Conservation (phyloP, 2,113 vertebrate species). For the Alces alces region DNA sequence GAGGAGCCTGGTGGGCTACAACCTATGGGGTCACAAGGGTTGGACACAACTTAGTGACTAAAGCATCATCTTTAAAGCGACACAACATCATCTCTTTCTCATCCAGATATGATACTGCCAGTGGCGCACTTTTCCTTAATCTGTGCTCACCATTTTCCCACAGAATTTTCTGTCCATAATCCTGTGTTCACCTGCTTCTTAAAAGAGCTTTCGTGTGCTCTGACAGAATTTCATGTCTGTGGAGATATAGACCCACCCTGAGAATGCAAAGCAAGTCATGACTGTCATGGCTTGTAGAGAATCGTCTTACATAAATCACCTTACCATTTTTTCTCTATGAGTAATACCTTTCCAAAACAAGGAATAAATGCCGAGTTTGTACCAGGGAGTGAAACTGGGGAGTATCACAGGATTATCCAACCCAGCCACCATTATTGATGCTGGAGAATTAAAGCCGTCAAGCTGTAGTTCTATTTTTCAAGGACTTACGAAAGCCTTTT, state of each 20-base stretch:
- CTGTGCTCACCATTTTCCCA: neutral
- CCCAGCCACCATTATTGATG: conserved; percentile 18
- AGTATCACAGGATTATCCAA: neutral
- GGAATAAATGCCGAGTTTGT: neutral
- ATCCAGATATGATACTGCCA: neutral
- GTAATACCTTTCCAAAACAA: conserved; percentile 16
- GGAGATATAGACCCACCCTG: neutral
- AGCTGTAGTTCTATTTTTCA: conserved; percentile 52
- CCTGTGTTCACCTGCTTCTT: neutral
- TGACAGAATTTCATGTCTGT: neutral
- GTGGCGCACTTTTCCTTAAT: neutral
- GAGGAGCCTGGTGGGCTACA: neutral
- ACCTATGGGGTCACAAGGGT: neutral
- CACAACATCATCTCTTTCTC: neutral
- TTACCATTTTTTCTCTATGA: neutral
- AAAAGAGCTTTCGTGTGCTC: neutral
- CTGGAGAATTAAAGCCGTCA: conserved; percentile 40
- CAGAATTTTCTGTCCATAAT: neutral
- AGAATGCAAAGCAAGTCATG: neutral
- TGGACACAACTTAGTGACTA: neutral
- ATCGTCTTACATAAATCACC: conserved; percentile 22
- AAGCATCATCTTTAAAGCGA: neutral
- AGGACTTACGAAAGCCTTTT: conserved; percentile 63
- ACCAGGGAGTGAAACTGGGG: neutral
- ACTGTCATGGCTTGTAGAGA: conserved; percentile 11